Conservation (phyloP, 1,140 invertebrate species). For the Drosophila cardini region DNA sequence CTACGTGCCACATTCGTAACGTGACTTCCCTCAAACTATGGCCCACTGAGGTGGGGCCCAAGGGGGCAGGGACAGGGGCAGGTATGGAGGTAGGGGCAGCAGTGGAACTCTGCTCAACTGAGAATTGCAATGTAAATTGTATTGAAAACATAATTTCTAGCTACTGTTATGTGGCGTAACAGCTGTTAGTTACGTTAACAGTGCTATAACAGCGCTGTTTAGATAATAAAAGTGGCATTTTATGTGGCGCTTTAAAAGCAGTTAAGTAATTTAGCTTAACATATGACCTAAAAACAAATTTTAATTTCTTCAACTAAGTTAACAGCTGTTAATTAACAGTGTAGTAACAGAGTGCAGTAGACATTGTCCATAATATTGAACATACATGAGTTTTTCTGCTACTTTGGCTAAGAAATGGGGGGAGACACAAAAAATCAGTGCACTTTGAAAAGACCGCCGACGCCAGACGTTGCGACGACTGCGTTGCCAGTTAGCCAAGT, state of each 20-base stretch:
- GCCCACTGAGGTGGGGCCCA: conserved; percentile 36
- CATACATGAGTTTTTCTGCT: background rate
- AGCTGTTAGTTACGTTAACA: conserved; percentile 17
- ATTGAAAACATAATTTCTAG: background rate
- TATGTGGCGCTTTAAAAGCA: background rate
- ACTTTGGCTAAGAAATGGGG: background rate
- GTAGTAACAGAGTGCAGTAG: too few species aligned
- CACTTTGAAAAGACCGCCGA: conserved; percentile 72
- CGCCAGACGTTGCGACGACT: conserved; percentile 67
- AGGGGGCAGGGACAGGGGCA: background rate
- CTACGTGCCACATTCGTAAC: conserved; percentile 77
- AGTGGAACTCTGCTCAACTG: conserved; percentile 7
- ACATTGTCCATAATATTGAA: conserved; percentile 28
- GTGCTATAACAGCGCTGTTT: background rate
- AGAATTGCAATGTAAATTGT: conserved; percentile 23
- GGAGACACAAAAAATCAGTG: conserved; percentile 17
- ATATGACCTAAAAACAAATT: background rate
- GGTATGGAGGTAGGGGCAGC: background rate
- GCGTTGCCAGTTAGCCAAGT: conserved; percentile 31
- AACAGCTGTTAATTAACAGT: too few species aligned
- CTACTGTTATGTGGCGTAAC: background rate
- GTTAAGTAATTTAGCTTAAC: conserved; percentile 3
- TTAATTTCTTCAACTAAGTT: too few species aligned
- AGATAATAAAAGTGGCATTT: background rate
- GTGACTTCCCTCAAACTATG: conserved; percentile 75